Evolutionary conservation across 2,113 vertebrate species (phyloP).

Genomic region (Eulemur macaco): DNA sequence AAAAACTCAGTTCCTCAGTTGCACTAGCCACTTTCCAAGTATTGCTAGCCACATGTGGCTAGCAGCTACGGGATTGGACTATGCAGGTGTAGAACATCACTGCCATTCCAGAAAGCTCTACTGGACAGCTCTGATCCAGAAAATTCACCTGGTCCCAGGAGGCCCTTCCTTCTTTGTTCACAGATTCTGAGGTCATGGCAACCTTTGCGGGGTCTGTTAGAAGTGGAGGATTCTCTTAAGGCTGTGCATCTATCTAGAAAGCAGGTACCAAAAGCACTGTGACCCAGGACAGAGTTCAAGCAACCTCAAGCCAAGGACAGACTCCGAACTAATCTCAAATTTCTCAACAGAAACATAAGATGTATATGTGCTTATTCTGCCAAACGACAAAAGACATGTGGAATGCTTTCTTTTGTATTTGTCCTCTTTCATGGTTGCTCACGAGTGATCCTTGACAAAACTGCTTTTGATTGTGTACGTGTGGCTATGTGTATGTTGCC

Average conservation of each 20-base stretch:
- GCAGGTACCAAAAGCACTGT: background rate
- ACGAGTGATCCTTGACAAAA: too few species aligned
- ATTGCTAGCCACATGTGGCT: background rate
- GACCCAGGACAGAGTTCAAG: background rate
- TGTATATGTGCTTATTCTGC: background rate
- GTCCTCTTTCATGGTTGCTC: background rate
- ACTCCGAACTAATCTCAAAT: background rate
- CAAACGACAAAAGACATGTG: background rate
- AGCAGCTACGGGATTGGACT: background rate
- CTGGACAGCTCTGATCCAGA: background rate
- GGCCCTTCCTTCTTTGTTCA: background rate
- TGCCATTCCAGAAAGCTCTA: conserved; percentile 14
- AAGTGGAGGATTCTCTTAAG: background rate
- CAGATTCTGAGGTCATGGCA: background rate
- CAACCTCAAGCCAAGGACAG: background rate
- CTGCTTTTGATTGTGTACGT: background rate
- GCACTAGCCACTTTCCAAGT: background rate
- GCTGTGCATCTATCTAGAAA: background rate
- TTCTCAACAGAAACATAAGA: background rate
- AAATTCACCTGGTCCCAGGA: background rate
- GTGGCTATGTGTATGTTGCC: background rate
- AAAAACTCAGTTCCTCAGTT: background rate
- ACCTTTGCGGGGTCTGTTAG: background rate
- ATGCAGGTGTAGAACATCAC: background rate
- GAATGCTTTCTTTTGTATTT: background rate